These are phyloP conservation scores for Drosophila anceps DNA, from an alignment of 2,888 invertebrate genomes.

Conservation along the genomic window DNA sequence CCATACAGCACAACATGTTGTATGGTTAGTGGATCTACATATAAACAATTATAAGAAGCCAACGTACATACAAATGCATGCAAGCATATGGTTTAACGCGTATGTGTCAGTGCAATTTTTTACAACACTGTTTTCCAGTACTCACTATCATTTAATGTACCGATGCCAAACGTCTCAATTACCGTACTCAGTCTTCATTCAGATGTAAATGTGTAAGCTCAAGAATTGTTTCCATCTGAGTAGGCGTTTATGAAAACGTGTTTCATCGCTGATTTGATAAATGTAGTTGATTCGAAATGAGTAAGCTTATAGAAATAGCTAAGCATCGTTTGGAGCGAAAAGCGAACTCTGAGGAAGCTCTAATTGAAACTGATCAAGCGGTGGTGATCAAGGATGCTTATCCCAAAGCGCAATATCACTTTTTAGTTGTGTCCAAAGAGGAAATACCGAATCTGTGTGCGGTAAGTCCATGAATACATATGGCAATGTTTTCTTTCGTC, in stretches of 20 bases:
- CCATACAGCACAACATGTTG: too few relatives aligned
- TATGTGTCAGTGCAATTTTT: not conserved
- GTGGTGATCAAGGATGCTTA: conserved; percentile 47
- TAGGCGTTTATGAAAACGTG: not conserved
- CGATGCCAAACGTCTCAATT: not conserved
- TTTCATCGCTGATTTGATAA: not conserved
- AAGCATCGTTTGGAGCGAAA: not conserved
- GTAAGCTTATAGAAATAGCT: fast-evolving
- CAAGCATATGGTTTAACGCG: not conserved
- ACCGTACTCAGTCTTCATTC: not conserved
- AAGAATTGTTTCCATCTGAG: not conserved
- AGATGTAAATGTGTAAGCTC: not conserved
- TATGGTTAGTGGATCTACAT: too few relatives aligned
- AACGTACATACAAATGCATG: too few relatives aligned
- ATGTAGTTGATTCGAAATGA: too few relatives aligned
- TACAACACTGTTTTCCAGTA: conserved; percentile 12
- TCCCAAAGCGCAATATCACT: conserved; percentile 65
- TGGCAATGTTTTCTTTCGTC: not conserved
- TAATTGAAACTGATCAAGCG: conserved; percentile 54
- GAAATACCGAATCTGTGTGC: conserved; percentile 34
- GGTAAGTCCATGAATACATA: conserved; percentile 29
- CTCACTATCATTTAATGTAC: not conserved
- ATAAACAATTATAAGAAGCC: not conserved
- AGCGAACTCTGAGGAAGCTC: not conserved
- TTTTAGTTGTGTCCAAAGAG: conserved; percentile 53